Evolutionary conservation across 2,888 invertebrate genomes (phyloP), one percentile per base, ranked within the genome.

Genomic region (Drosophila emarginata): DNA sequence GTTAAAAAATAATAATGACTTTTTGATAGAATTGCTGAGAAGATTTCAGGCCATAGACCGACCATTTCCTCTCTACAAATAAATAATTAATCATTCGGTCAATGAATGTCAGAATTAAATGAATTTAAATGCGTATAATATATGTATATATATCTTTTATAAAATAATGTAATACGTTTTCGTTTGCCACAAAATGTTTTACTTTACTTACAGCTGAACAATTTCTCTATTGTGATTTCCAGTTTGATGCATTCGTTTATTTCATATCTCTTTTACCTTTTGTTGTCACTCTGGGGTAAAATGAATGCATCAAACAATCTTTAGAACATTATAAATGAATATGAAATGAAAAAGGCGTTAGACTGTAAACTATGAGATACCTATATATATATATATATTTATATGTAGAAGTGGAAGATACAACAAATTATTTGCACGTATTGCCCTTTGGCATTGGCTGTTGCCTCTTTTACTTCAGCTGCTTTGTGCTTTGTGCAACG

Each of bases 301-400:
- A 26, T 65, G 62, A 67, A 75, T 81, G 82, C 83, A 84, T 87
- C 70, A 80, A 87, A 85, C 86, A 84, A 85, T 78, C 86, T 80
- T 82, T 74, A 45, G 36, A 28, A 50, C 58, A 72, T 14, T 61
- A 61, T n/a, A 52, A 37, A 45, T 58, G 53, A 54, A 59, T 14
- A 62, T 23, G 54, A 36, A 45, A 45, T 26, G 54, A 26, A 68
- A 59, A 70, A 83, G 80, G 90, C 89, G 89, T 89, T 84, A 82
- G 90, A 90, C 89, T 89, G 89, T 89, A 79, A 89, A 89, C 78
- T 80, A 77, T 72, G 64, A 85, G 87, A 89, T 82, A 81, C 11
- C 28, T 28, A 28, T 28, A 28, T 28, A 6, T 28, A 28, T 23
- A 32, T 32, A 7, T 23, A 15, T 52, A 12, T 59, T 45, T 26